These are phyloP conservation scores for Brachionus koreanus DNA, from an alignment of 1,140 invertebrate species.

Conservation along the genomic window DNA sequence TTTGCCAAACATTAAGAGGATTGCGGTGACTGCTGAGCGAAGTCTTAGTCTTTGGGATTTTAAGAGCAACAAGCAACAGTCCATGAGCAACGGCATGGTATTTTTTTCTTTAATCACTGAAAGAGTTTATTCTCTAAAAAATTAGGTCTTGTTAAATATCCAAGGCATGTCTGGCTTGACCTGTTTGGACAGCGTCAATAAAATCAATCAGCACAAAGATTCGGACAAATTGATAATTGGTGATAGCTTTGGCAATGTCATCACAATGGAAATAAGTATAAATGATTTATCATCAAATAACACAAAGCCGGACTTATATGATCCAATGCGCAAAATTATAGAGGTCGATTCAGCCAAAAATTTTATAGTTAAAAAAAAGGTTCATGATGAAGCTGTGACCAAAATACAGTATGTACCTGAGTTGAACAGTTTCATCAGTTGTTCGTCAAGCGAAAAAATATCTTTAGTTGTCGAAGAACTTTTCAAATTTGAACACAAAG, in stretches of 20 bases:
- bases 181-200: background rate
- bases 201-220: constrained; percentile 14
- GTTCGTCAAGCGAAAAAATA: constrained; percentile 52
- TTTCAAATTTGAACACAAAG: constrained; percentile 50
- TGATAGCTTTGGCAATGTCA: constrained; percentile 56
- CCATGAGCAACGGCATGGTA: constrained; percentile 16
- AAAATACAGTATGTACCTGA: constrained; percentile 56
- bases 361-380: constrained; percentile 51
- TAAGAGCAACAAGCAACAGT: constrained; percentile 50
- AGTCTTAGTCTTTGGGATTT: constrained; percentile 55
- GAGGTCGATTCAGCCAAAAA: constrained; percentile 50
- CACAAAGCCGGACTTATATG: constrained; percentile 48
- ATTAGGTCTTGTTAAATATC: background rate
- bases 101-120: background rate
- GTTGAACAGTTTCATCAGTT: constrained; percentile 55
- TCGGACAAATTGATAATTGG: constrained; percentile 53
- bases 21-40: constrained; percentile 54
- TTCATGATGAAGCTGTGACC: constrained; percentile 55
- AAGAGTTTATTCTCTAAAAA: background rate
- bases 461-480: constrained; percentile 56
- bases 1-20: constrained; percentile 52
- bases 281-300: constrained; percentile 55
- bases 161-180: constrained; percentile 15
- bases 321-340: constrained; percentile 47
- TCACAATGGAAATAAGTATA: constrained; percentile 51